Base-by-base conservation (phyloP, 2,888 invertebrate species). In the Drosophila parthenogenetica region DNA sequence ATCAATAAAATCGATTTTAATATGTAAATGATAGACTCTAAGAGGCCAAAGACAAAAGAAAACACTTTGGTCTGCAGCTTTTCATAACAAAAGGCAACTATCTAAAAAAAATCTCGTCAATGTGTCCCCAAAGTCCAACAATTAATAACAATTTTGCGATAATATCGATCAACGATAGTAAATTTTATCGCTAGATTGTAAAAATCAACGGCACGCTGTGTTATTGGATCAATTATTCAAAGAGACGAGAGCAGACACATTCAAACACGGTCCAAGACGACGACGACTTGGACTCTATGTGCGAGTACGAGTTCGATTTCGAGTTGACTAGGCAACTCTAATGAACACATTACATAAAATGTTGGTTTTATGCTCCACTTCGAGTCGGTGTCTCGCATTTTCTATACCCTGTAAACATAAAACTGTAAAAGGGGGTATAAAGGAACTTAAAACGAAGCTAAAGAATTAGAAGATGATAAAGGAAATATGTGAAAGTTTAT, bases 121-220 rank as follows among this genome's bases (percentile, higher is more conserved):
- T 43, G 49, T 32, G 35, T 64, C 32, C 39, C 45, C 54, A 42
- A 35, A 32, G 54, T 32, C 58, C 54, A 53, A 45, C 78, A 82
- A 87, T 85, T 87, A 85, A 85, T 85, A 85, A 87, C 74, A 72
- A 87, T 82, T 87, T 87, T 77, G 86, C 88, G 79, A 87, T 87
- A 85, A 74, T 86, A 82, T 85, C 84, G 79, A 79, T 80, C 72
- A 60, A 53, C 45, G 88, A 85, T 87, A 78, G 77, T 81, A 79
- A 81, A 87, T 51, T 83, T 84, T 87, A 83, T 81, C 77, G 87
- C 58, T 46, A 61, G 87, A 83, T 84, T 87, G 81, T 83, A 87
- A 83, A 83, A 87, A 87, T 83, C 87, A 81, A 83, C 85, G 68
- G 60, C 85, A 73, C 59, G 85, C 87, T 81, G 85, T 70, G 81